These are phyloP conservation scores for Leptodactylus fuscus DNA, from an alignment of 2,113 vertebrate genomes.

Conservation along the genomic window DNA sequence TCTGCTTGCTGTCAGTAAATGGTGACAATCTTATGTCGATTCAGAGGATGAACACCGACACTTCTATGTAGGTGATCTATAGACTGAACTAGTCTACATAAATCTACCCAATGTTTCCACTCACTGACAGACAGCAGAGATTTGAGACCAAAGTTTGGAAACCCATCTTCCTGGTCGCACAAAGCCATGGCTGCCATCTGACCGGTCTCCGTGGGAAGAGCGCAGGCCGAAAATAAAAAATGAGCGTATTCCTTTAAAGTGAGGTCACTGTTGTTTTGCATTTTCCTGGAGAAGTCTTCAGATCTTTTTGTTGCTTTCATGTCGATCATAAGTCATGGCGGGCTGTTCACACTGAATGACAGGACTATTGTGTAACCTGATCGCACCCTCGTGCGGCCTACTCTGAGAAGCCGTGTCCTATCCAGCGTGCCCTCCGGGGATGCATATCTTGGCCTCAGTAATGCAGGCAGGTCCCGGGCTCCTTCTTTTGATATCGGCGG, in stretches of 20 bases:
- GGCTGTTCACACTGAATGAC: not conserved
- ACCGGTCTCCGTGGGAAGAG: not conserved
- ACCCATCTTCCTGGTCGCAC: not conserved
- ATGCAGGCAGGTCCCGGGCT: not conserved
- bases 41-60: no score
- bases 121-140: not conserved
- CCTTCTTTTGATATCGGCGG: not conserved
- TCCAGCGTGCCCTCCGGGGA: slow-evolving; percentile 15
- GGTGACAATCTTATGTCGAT: no score
- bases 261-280: not conserved
- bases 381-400: not conserved
- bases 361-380: slow-evolving; percentile 19
- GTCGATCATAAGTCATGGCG: not conserved
- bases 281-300: not conserved
- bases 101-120: not conserved
- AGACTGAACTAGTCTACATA: no score
- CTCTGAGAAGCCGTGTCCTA: not conserved
- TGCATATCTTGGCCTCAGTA: not conserved
- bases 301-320: not conserved
- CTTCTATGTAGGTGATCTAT: no score
- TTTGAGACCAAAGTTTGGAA: not conserved
- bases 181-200: not conserved
- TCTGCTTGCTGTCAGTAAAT: no score
- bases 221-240: not conserved
- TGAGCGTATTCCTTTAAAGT: not conserved